Percentiles rank a stretch among this genome's conserved stretches.
Evolutionary conservation across 2,888 invertebrate species (phyloP).

Genomic region (Corythucha ciliata): DNA sequence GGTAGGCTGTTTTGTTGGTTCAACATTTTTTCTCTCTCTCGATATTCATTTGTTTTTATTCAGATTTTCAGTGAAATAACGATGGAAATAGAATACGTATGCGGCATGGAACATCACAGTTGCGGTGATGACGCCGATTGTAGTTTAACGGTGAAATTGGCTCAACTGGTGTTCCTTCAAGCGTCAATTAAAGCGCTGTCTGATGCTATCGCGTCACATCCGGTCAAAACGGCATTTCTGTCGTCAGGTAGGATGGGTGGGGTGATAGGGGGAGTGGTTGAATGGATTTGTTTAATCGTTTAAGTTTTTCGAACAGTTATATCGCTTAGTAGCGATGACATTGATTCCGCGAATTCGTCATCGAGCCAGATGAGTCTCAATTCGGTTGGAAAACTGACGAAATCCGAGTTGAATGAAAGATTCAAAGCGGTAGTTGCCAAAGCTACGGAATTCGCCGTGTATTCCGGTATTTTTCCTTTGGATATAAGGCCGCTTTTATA

Average conservation of each 20-base stretch:
- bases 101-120: constrained; percentile 40
- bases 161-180: constrained; percentile 48
- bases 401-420: constrained; percentile 47
- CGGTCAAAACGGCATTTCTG: constrained; percentile 29
- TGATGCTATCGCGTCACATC: constrained; percentile 26
- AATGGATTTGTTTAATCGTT: not conserved
- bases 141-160: constrained; percentile 44
- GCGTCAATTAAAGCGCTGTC: constrained; percentile 43
- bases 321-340: constrained; percentile 29
- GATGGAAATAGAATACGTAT: constrained; percentile 49
- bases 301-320: constrained; percentile 30
- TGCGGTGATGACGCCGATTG: constrained; percentile 41
- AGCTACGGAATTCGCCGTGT: constrained; percentile 47
- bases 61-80: constrained; percentile 50
- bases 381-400: constrained; percentile 35
- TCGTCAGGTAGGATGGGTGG: constrained; percentile 27
- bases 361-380: constrained; percentile 19
- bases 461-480: constrained; percentile 35
- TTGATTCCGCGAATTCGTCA: constrained; percentile 20
- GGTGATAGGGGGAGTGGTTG: not conserved
- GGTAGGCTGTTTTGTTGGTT: constrained; percentile 32
- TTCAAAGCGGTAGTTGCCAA: constrained; percentile 46
- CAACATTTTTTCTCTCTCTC: not conserved
- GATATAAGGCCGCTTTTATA: not conserved
- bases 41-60: too few relatives aligned